Base-by-base conservation (phyloP, 2,797 vertebrate genomes). In the Pseudochirops cupreus region DNA sequence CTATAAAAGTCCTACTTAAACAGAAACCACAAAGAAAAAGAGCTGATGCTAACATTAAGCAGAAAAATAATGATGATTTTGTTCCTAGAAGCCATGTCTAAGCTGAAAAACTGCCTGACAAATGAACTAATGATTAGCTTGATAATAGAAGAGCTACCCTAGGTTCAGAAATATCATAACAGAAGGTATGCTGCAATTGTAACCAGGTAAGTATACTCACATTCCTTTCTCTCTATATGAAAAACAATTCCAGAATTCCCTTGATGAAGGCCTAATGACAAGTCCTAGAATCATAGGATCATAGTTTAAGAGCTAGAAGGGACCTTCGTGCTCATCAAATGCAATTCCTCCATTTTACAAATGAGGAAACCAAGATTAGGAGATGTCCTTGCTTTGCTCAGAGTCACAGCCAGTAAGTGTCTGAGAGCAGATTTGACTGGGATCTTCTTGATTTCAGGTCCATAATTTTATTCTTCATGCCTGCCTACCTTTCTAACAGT, bases 161-260 rank as follows among this genome's bases (percentile, higher is more conserved):
- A 89, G 91, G 12, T 91, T 29, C 12, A 56, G 90, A 62, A 55
- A 3, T 90, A 2, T 46, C 5, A 89, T 94, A 55, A 33, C 16
- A 52, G 11, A 33, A 33, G 14, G 33, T 14, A n/a, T 33, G 4
- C 31, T 33, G 13, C 31, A 33, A 62, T 67, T n/a, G 16, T 33
- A 28, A n/a, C 0, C 1, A 16, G 93, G 3, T 57, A 89, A 94
- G 56, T 18, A 57, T 56, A 82, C 91, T 91, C 52, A 91, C 50
- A 26, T 91, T 87, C 7, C 9, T 46, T 56, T 52, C 90, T 93
- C 3, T 46, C 53, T 67, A n/a, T 54, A 59, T 18, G 24, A 3
- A 92, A 92, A 95, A 89, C 5, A 93, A 91, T 56, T 33, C 26
- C 56, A 91, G 16, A 89, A 96, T 90, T 56, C 62, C 57, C 90